Evolutionary conservation across 2,113 vertebrate genomes (phyloP).

Genomic region (Hippocampus barbouri): DNA sequence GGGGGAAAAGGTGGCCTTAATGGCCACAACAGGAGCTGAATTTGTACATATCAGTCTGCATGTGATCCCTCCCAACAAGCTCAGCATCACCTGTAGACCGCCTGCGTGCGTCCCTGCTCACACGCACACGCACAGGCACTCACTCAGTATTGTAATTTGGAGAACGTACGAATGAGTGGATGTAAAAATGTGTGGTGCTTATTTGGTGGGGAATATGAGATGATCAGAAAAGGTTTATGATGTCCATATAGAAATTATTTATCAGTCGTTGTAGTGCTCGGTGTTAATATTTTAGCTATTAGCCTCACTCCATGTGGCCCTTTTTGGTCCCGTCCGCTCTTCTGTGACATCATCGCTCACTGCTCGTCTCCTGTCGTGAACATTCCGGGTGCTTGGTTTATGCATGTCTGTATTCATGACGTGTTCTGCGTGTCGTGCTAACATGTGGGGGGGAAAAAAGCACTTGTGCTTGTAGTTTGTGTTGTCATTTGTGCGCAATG

Average conservation of each 20-base stretch:
- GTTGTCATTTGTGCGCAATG: conserved; percentile 52
- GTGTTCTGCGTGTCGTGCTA: conserved; percentile 60
- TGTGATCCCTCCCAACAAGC: conserved; percentile 45
- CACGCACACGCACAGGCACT: not conserved
- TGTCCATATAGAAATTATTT: conserved; percentile 51
- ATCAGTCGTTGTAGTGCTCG: conserved; percentile 61
- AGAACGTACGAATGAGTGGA: conserved; percentile 23
- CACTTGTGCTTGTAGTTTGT: conserved; percentile 42
- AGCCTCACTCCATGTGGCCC: conserved; percentile 15
- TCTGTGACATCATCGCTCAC: conserved; percentile 30
- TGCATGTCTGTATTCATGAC: conserved; percentile 63
- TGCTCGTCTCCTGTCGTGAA: not conserved
- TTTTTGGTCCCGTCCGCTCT: conserved; percentile 7
- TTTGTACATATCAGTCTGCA: conserved; percentile 68
- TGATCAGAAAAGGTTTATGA: conserved; percentile 39
- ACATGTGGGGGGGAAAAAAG: conserved; percentile 39
- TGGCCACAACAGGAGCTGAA: conserved; percentile 26
- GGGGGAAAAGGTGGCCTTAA: not conserved
- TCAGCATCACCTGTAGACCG: conserved; percentile 49
- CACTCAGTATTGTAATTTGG: conserved; percentile 48
- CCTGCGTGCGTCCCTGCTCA: conserved; percentile 22
- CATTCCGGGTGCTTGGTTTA: conserved; percentile 38
- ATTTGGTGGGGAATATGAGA: conserved; percentile 29
- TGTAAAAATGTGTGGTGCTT: conserved; percentile 26
- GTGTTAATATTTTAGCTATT: conserved; percentile 60